Conservation (phyloP, 2,113 vertebrate species). For the Atractosteus spatula region DNA sequence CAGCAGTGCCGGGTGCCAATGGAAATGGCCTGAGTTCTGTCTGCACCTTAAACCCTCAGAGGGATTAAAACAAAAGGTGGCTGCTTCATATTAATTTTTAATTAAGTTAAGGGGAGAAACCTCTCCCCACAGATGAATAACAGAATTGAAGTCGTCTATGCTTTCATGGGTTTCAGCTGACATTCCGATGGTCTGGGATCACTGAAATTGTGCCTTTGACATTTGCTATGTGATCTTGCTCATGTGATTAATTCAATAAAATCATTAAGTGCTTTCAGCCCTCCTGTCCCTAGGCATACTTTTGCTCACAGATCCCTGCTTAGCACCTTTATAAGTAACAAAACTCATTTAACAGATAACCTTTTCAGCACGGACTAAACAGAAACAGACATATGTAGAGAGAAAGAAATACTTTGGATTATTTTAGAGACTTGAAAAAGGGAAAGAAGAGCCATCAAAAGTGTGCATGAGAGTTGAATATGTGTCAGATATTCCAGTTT, state of each 20-base stretch:
- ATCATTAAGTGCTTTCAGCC: slow-evolving; percentile 41
- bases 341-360: slow-evolving; percentile 38
- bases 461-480: background rate
- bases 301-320: slow-evolving; percentile 55
- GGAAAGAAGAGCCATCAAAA: background rate
- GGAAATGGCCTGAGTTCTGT: slow-evolving; percentile 1
- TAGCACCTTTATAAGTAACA: slow-evolving; percentile 53
- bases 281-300: slow-evolving; percentile 29
- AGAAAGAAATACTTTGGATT: no score
- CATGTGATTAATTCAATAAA: slow-evolving; percentile 65
- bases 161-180: slow-evolving; percentile 51
- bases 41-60: slow-evolving; percentile 4
- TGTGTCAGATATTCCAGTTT: background rate
- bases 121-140: slow-evolving; percentile 39
- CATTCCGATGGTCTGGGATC: slow-evolving; percentile 49
- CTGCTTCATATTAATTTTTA: slow-evolving; percentile 73
- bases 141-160: slow-evolving; percentile 61
- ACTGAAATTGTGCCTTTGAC: slow-evolving; percentile 42
- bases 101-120: slow-evolving; percentile 61
- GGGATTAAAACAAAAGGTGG: slow-evolving; percentile 26
- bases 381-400: slow-evolving; percentile 18
- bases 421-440: background rate
- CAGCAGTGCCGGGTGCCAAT: background rate
- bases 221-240: slow-evolving; percentile 44
- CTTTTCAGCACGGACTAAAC: slow-evolving; percentile 42